phyloP scores from a whole-genome alignment of 2,797 vertebrate genomes.

The Todus mexicanus region DNA sequence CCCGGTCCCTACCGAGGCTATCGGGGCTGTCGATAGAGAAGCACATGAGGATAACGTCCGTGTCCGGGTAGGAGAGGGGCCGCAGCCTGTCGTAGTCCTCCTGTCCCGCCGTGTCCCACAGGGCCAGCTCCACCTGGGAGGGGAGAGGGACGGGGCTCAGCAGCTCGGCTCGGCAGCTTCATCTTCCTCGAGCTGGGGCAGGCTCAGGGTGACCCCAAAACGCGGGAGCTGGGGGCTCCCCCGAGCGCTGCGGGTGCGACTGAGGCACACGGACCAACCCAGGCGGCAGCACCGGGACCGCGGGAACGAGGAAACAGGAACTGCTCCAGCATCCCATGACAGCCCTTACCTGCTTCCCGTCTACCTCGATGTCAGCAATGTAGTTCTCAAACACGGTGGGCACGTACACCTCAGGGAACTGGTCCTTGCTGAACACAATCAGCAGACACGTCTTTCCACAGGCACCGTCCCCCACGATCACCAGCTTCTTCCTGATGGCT shows the following conservation, averaged over 20 bases:
- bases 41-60: conserved; percentile 98
- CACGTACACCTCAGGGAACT: conserved; percentile 97
- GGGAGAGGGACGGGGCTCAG: neutral
- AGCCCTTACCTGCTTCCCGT: conserved; percentile 87
- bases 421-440: conserved; percentile 98
- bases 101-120: conserved; percentile 97
- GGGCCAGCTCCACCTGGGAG: conserved; percentile 91
- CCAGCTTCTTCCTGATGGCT: conserved; percentile 96
- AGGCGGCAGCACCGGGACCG: rapidly evolving
- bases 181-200: neutral
- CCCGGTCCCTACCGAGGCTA: conserved; percentile 84
- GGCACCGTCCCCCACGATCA: conserved; percentile 95
- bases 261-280: rapidly evolving
- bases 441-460: conserved; percentile 97
- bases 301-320: rapidly evolving
- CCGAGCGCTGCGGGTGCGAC: rapidly evolving
- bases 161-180: neutral
- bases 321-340: rapidly evolving
- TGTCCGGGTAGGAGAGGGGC: conserved; percentile 96
- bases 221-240: rapidly evolving
- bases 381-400: conserved; percentile 99
- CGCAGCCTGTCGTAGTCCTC: conserved; percentile 95
- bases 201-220: neutral
- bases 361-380: conserved; percentile 97
- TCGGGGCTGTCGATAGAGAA: conserved; percentile 98